Evolutionary conservation across 2,888 invertebrate genomes (phyloP).

Genomic region (Pomacea canaliculata): DNA sequence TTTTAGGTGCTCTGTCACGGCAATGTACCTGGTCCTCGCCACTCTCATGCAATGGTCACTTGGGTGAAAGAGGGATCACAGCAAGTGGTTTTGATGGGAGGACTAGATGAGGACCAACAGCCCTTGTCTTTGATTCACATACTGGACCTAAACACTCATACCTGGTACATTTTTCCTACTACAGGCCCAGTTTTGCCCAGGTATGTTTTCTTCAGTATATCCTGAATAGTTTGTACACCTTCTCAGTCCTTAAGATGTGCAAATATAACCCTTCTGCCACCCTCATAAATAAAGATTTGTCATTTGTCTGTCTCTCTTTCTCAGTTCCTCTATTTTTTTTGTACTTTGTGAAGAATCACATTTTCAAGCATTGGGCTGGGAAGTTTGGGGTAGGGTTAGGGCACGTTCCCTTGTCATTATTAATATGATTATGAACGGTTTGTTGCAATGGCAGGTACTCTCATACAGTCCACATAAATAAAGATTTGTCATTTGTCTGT

Average conservation of each 20-base stretch:
- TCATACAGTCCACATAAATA: constrained; percentile 67
- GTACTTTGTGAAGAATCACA: too few relatives aligned
- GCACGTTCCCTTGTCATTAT: too few relatives aligned
- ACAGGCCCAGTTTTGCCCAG: constrained; percentile 37
- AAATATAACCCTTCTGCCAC: too few relatives aligned
- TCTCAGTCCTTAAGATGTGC: too few relatives aligned
- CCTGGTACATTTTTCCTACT: constrained; percentile 47
- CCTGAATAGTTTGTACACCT: too few relatives aligned
- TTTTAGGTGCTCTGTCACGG: constrained; percentile 33
- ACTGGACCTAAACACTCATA: constrained; percentile 42
- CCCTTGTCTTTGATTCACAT: constrained; percentile 55
- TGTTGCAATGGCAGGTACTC: constrained; percentile 62
- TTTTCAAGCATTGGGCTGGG: too few relatives aligned
- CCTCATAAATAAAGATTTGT: too few relatives aligned
- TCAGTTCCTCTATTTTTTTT: too few relatives aligned
- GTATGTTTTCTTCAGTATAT: constrained; percentile 23
- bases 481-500: neutral
- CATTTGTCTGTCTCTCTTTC: too few relatives aligned
- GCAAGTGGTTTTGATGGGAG: constrained; percentile 61
- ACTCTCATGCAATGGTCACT: constrained; percentile 60
- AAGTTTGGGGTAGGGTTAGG: too few relatives aligned
- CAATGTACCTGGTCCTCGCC: constrained; percentile 50
- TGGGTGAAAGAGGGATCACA: constrained; percentile 40
- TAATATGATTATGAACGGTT: too few relatives aligned
- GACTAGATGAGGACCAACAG: constrained; percentile 51